Evolutionary conservation across 2,113 vertebrate genomes (phyloP).

Genomic region (Hippocampus mohnikei): DNA sequence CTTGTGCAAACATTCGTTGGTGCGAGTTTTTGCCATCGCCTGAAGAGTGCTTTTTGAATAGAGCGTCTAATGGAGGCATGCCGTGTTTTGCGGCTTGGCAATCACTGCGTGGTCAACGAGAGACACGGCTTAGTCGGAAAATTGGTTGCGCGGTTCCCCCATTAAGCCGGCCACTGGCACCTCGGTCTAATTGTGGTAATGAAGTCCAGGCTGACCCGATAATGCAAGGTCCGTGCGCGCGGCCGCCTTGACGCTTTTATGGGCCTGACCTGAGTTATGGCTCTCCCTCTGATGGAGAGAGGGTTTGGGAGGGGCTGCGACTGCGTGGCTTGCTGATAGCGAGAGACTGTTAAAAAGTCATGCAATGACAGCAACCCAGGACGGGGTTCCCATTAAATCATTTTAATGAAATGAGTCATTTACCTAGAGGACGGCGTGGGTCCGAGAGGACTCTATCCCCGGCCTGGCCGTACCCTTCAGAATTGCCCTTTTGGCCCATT

Average conservation of each 20-base stretch:
- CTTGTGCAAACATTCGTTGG: slow-evolving; percentile 37
- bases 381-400: slow-evolving; percentile 56
- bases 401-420: slow-evolving; percentile 63
- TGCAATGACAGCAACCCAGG: slow-evolving; percentile 24
- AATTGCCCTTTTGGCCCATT: slow-evolving; percentile 34
- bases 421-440: slow-evolving; percentile 38
- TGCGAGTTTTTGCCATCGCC: slow-evolving; percentile 33
- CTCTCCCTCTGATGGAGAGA: slow-evolving; percentile 28
- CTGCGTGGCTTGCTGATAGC: slow-evolving; percentile 14
- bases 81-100: slow-evolving; percentile 40
- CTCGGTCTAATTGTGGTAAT: slow-evolving; percentile 63
- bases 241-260: slow-evolving; percentile 61
- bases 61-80: slow-evolving; percentile 38
- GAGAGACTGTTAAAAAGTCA: slow-evolving; percentile 39
- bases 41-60: slow-evolving; percentile 35
- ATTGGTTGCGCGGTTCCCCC: slow-evolving; percentile 38
- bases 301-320: slow-evolving; percentile 4
- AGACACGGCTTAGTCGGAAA: slow-evolving; percentile 31
- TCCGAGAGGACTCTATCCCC: slow-evolving; percentile 17
- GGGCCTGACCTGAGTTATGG: slow-evolving; percentile 58
- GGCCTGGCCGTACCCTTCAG: slow-evolving; percentile 31
- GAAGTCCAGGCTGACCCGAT: slow-evolving; percentile 62
- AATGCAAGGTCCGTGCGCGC: slow-evolving; percentile 45
- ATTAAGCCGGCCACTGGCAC: slow-evolving; percentile 43
- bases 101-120: slow-evolving; percentile 39